Evolutionary conservation across 1,140 invertebrate species (phyloP), one percentile per base, ranked within the genome.

Genomic region (Tetraneura akinire): DNA sequence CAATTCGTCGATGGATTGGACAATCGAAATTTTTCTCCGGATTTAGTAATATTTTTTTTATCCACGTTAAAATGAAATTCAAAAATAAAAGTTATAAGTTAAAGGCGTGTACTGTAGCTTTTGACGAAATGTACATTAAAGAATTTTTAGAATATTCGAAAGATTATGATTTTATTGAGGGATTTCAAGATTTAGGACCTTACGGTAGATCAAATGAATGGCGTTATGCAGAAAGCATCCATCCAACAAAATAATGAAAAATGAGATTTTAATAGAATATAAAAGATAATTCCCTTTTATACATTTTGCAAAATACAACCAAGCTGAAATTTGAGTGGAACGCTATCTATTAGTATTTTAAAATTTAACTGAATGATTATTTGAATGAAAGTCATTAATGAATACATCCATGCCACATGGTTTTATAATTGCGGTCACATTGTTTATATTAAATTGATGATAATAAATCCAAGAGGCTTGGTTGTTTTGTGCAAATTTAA

Each of bases 361-460:
- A 62, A 32, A 62, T 29, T 6, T 32, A 62, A 62, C 57, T 62
- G 57, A 62, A 62, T 62, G 57, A 62, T 62, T 62, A 62, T 32
- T 1, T 32, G 14, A 14, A 62, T 62, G 18, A 62, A 62, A 62
- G 9, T 32, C 18, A 62, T 9, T 32, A 26, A 2, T 29, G 8
- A 62, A 62, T 62, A 62, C 57, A 62, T 62, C 57, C 57, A 62
- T 16, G 26, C 29, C 16, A 1, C 57, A 0, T 62, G 57, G 57
- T 62, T 62, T 32, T 62, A 14, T 62, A 2, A 32, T 37, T 8
- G 32, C n/a, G n/a, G n/a, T n/a, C n/a, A n/a, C n/a, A n/a, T n/a
- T n/a, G n/a, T n/a, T n/a, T n/a, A n/a, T n/a, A n/a, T n/a, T n/a
- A n/a, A n/a, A n/a, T n/a, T n/a, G n/a, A n/a, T n/a, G n/a, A n/a